These are phyloP conservation scores for Thrips palmi DNA, from an alignment of 1,140 invertebrate genomes.

Conservation along the genomic window DNA sequence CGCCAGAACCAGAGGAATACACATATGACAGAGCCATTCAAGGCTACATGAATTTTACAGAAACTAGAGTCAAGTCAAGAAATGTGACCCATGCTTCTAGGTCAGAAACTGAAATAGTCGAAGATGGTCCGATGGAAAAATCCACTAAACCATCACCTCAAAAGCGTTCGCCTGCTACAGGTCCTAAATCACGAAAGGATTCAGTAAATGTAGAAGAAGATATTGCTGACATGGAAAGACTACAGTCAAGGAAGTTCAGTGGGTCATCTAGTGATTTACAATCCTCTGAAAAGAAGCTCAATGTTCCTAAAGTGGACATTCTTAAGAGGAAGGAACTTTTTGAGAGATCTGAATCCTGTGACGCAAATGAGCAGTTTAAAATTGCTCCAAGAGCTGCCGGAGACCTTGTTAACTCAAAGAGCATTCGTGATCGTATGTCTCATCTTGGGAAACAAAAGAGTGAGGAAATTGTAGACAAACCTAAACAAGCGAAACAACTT, in stretches of 20 bases:
- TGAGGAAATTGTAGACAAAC: slow-evolving; percentile 17
- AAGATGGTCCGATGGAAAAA: slow-evolving; percentile 25
- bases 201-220: no score
- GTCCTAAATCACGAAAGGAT: slow-evolving; percentile 23
- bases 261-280: slow-evolving; percentile 7
- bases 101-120: slow-evolving; percentile 27
- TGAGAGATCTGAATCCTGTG: slow-evolving; percentile 27
- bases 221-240: slow-evolving; percentile 28
- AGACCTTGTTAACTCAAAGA: slow-evolving; percentile 40
- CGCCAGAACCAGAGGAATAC: slow-evolving; percentile 50
- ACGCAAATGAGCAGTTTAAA: slow-evolving; percentile 13
- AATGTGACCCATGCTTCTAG: slow-evolving; percentile 13
- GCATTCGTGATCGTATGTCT: slow-evolving; percentile 49
- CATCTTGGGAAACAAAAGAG: slow-evolving; percentile 36
- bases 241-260: slow-evolving; percentile 13
- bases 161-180: slow-evolving; percentile 13
- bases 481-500: slow-evolving; percentile 1
- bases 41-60: slow-evolving; percentile 50
- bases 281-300: slow-evolving; percentile 30
- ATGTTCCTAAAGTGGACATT: slow-evolving; percentile 60
- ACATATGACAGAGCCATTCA: slow-evolving; percentile 74
- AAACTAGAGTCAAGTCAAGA: slow-evolving; percentile 23
- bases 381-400: no score
- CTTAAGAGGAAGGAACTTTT: slow-evolving; percentile 64
- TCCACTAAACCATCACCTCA: no score